Evolutionary conservation across 2,888 invertebrate genomes (phyloP), one percentile per base, ranked within the genome.

Genomic region (Brenthis daphne): DNA sequence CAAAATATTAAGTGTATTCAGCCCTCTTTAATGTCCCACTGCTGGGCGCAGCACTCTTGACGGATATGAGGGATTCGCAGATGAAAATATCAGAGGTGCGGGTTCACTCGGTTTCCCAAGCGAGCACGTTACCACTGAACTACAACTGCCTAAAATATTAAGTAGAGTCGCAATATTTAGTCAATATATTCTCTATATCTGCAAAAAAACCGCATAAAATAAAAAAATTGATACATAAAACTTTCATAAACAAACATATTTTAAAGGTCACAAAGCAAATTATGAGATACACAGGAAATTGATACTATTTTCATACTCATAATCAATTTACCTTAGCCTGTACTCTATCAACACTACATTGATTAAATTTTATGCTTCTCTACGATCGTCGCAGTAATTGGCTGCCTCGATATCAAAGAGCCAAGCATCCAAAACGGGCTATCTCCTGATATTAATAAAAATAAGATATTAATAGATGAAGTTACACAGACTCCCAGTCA

Each of bases 391-490:
- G 74, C 60, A 77, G 79, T 82, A 83, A 83, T 83, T 80, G 77
- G 77, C 75, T 74, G 65, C 76, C 77, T 76, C 74, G 69, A 68
- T 79, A 77, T 84, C 85, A 85, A 86, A 87, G 86, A 84, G 77
- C 84, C 84, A 86, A 86, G 87, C 85, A 85, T 76, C 79, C 78
- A 72, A 81, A 82, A 80, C 77, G 79, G 80, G 76, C 78, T 80
- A 75, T 78, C 81, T 82, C 77, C 77, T 77, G 83, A 86, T 90
- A 86, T 88, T 90, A 89, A 90, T 90, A 90, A 89, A 89, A 88
- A 89, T 87, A 83, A 82, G 82, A 80, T 88, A 88, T 86, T 89
- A 90, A 90, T 89, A 90, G 86, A 85, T 80, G 80, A 88, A 87
- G 84, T 88, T 88, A 89, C 85, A 83, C 82, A 88, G 87, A 82